Base-by-base conservation (phyloP, 2,113 vertebrate genomes). In the Romanogobio albipinnatus region DNA sequence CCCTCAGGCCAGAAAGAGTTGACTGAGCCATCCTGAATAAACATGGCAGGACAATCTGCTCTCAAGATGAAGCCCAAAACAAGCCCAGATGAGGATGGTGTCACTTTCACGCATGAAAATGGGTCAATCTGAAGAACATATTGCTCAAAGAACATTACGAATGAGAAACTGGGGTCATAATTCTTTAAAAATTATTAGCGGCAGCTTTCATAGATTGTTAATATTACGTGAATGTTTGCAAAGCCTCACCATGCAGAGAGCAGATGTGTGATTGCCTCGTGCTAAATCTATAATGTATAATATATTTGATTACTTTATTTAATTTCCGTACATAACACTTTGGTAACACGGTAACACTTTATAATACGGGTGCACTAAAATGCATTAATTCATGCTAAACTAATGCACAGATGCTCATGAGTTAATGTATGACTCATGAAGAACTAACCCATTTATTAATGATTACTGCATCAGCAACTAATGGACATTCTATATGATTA, bases 21-120 rank as follows among this genome's bases (percentile, higher is more conserved):
- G 66, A 22, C 49, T 9, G 47, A 33, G 8, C 24, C 3, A 53
- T 17, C 15, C 49, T 33, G 49, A 26, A 39, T 53, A 58, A 59
- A 36, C 49, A 59, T 78, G 74, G 74, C 74, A 76, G 15, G 15
- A 76, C 74, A 53, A 29, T 22, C 49, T 56, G 74, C 24, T 56
- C 74, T 76, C 24, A 76, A 76, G 29, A 76, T 2, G 22, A 49
- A 7, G 6, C 1, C 74, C 26, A 24, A 58, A 29, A 59, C 51
- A 77, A 74, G 22, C 43, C 24, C 22, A 74, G 43, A 43, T 13
- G 17, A 56, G 53, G 70, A 73, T 13, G 15, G 15, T 19, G 68
- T 71, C 36, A 39, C 17, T 39, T 33, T 39, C 33, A 47, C 3
- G 15, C 15, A 22, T 24, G 1, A n/a, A 77, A 56, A 13, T 22